These are phyloP conservation scores for Pristiophorus japonicus DNA, from an alignment of 2,113 vertebrate species.

Conservation along the genomic window DNA sequence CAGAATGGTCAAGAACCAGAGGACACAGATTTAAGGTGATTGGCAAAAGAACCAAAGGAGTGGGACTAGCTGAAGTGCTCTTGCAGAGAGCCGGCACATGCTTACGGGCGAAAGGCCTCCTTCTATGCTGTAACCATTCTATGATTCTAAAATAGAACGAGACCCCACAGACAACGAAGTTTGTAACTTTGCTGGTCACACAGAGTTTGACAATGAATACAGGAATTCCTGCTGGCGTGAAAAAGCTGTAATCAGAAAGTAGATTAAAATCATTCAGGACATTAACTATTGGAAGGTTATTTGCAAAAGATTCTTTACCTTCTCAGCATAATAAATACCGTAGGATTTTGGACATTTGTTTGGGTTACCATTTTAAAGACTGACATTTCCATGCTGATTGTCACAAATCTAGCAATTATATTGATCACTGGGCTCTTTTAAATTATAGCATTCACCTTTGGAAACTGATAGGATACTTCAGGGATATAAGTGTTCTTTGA, in stretches of 20 bases:
- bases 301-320: background rate
- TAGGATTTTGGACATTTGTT: background rate
- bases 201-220: background rate
- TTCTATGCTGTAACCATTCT: too few species aligned
- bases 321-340: background rate
- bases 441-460: slow-evolving; percentile 68
- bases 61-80: too few species aligned
- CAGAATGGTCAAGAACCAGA: too few species aligned
- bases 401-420: background rate
- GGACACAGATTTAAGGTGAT: too few species aligned
- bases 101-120: too few species aligned
- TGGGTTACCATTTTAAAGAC: background rate
- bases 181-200: background rate
- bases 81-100: too few species aligned
- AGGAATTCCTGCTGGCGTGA: background rate
- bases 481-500: slow-evolving; percentile 85
- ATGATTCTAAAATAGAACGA: background rate
- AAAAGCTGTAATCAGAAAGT: background rate
- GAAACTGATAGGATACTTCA: slow-evolving; percentile 96
- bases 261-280: background rate
- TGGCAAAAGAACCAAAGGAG: too few species aligned
- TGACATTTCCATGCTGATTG: background rate
- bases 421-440: background rate
- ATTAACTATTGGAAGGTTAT: background rate
- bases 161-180: background rate